A percentile compares a stretch with the other conserved stretches of the same genome.
These are phyloP conservation scores for Morone chrysops DNA, from an alignment of 2,113 vertebrate genomes.

Conservation along the genomic window DNA sequence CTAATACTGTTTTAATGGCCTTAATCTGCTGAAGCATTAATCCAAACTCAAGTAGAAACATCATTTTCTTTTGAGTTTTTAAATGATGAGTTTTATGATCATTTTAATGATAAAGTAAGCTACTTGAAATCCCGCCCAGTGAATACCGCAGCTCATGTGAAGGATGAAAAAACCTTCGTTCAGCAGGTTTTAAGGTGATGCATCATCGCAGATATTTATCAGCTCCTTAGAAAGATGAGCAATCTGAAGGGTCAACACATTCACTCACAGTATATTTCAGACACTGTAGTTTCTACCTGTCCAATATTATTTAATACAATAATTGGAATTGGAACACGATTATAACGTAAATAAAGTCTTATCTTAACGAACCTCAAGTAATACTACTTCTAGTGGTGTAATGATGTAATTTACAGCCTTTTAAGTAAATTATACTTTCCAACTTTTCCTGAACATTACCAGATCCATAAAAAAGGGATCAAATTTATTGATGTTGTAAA, in stretches of 20 bases:
- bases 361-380: not conserved
- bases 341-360: not conserved
- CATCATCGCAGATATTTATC: slow-evolving; percentile 10
- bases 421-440: slow-evolving; percentile 36
- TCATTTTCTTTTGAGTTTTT: not conserved
- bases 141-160: not conserved
- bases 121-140: not conserved
- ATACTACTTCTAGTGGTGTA: not conserved
- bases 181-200: slow-evolving; percentile 9
- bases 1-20: not conserved
- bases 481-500: slow-evolving; percentile 42
- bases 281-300: not conserved
- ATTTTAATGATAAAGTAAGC: slow-evolving; percentile 7
- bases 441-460: slow-evolving; percentile 34
- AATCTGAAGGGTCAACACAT: not conserved
- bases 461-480: slow-evolving; percentile 34
- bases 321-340: not conserved
- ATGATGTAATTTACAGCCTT: slow-evolving; percentile 4
- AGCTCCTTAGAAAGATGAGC: not conserved
- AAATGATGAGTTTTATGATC: not conserved
- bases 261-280: slow-evolving; percentile 3
- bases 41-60: not conserved
- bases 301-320: not conserved
- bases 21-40: not conserved
- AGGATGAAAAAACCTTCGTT: not conserved